Conservation (phyloP, 1,140 invertebrate genomes). For the Drosophila kanapiae region DNA sequence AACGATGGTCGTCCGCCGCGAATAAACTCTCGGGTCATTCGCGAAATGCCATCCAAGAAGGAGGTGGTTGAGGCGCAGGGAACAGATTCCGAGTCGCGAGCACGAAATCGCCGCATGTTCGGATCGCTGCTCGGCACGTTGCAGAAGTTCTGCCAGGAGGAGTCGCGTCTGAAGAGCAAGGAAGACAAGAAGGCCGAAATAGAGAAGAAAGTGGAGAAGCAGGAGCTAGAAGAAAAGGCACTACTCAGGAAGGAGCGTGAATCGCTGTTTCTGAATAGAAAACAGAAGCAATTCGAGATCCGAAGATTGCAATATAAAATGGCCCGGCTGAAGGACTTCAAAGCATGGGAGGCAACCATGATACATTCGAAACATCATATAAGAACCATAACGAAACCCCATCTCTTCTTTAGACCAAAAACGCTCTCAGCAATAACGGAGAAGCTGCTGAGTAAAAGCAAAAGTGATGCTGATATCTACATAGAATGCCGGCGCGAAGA, state of each 20-base stretch:
- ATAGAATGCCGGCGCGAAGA: conserved; percentile 54
- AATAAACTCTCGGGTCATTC: conserved; percentile 86
- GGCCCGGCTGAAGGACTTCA: conserved; percentile 93
- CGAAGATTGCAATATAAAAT: conserved; percentile 96
- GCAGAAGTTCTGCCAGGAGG: conserved; percentile 97
- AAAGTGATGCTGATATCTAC: conserved; percentile 51
- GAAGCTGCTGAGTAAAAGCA: conserved; percentile 56
- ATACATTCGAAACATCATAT: conserved; percentile 93
- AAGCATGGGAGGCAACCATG: conserved; percentile 94
- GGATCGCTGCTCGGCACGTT: conserved; percentile 96
- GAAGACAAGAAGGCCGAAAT: conserved; percentile 92
- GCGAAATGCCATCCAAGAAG: conserved; percentile 90
- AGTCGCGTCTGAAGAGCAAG: conserved; percentile 93
- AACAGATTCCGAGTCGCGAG: conserved; percentile 93
- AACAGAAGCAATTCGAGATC: conserved; percentile 95
- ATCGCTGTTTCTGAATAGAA: conserved; percentile 93
- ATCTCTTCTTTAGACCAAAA: conserved; percentile 94
- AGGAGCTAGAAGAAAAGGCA: conserved; percentile 94
- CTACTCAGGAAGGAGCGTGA: conserved; percentile 93
- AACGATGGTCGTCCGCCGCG: conserved; percentile 84
- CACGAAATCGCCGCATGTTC: conserved; percentile 97
- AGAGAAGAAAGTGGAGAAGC: conserved; percentile 97
- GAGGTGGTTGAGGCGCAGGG: conserved; percentile 93
- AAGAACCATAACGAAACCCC: conserved; percentile 93
- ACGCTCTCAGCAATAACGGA: conserved; percentile 47